Evolutionary conservation across 2,888 invertebrate species (phyloP), one percentile per base, ranked within the genome.

Genomic region (Cetonia aurata): DNA sequence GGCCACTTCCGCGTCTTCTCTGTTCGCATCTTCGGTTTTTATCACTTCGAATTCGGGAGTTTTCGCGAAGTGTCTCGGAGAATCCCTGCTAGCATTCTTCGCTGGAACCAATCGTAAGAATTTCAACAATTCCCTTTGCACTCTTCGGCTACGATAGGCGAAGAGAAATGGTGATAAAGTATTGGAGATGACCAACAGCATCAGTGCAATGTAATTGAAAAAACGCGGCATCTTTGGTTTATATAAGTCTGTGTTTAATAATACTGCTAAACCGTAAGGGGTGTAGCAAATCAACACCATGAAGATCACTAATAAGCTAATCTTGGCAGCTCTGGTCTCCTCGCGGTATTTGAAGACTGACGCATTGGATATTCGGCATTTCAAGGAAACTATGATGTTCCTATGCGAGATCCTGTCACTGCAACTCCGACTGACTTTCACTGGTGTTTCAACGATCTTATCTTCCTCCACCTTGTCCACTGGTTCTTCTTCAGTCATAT

Each of bases 251-350:
- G 78, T 81, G 78, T 79, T 81, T 31, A 83, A 70, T 3, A 84
- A 77, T 41, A 83, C 75, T 1, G 82, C 80, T 62, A 83, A 57
- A 10, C 84, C 84, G 74, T 84, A 85, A 0, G 87, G 87, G 42
- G 87, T 79, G 65, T 89, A 89, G 74, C 87, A 86, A 3, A 87
- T 83, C 1, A 87, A 77, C 15, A 85, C 90, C 84, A 93, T 91
- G 44, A 92, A 88, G 80, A 93, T 89, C 73, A 94, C 93, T 73
- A 93, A 83, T 57, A 92, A 91, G 80, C 95, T 95, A 65, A 96
- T 94, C 75, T 95, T 91, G 8, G 95, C 96, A 1, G 96, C 95
- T 75, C 95, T 89, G 76, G 95, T 93, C 85, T 96, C 96, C 82
- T 96, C 96, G 67, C 95, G 88, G 82, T 95, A 94, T 79, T 92